Evolutionary conservation across 2,113 vertebrate species (phyloP).

Genomic region (Xyrauchen texanus): DNA sequence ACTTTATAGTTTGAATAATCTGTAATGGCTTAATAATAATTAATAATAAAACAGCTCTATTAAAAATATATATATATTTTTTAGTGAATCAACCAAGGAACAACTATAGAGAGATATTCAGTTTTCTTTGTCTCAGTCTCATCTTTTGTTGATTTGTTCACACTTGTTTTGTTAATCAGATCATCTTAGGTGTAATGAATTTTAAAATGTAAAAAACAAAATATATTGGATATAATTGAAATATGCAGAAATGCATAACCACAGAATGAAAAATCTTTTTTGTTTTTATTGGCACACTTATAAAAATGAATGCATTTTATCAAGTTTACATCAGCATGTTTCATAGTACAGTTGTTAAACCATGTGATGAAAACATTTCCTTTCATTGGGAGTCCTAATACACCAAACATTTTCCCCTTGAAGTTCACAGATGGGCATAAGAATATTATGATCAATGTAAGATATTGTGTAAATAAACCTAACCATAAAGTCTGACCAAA

Average conservation of each 20-base stretch:
- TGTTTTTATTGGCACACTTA: too few species aligned
- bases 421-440: too few species aligned
- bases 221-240: too few species aligned
- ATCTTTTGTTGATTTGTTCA: conserved; percentile 21
- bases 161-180: conserved; percentile 9
- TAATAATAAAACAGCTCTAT: neutral
- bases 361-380: conserved; percentile 12
- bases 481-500: neutral
- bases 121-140: neutral
- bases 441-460: too few species aligned
- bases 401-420: conserved; percentile 28
- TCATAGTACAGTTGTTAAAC: neutral
- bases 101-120: neutral
- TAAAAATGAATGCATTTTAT: too few species aligned
- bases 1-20: neutral
- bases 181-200: conserved; percentile 15
- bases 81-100: neutral
- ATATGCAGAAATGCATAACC: neutral
- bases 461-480: conserved; percentile 22
- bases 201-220: too few species aligned
- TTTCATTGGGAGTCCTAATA: conserved; percentile 6
- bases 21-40: neutral
- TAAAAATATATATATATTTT: neutral
- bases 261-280: too few species aligned
- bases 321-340: too few species aligned